Evolutionary conservation across 1,140 invertebrate species (phyloP).

Genomic region (Drosophila arawakana): DNA sequence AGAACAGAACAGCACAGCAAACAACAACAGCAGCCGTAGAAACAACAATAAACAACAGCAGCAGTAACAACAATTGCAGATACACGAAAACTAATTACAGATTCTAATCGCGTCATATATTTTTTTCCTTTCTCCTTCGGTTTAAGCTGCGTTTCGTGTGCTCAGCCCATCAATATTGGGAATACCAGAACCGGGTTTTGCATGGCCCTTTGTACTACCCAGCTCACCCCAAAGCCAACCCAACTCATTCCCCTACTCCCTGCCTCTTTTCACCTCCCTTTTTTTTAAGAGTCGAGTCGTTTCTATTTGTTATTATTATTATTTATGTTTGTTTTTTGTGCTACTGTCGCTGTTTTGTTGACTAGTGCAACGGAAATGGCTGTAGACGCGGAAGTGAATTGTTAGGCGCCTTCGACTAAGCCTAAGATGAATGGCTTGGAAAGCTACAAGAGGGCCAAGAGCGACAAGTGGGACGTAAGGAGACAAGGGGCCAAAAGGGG

Average conservation of each 20-base stretch:
- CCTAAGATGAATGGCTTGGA: conserved; percentile 35
- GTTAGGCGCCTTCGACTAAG: conserved; percentile 69
- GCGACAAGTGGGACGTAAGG: neutral
- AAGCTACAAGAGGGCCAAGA: neutral
- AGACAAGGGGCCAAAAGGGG: neutral
- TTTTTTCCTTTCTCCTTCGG: conserved; percentile 30
- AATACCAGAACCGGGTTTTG: conserved; percentile 38
- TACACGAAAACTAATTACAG: conserved; percentile 84
- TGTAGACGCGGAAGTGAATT: conserved; percentile 80
- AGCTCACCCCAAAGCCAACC: neutral
- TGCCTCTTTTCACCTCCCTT: conserved; percentile 53
- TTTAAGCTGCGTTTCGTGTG: conserved; percentile 64
- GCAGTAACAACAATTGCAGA: conserved; percentile 74
- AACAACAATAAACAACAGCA: conserved; percentile 26
- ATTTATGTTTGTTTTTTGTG: conserved; percentile 38
- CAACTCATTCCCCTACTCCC: neutral
- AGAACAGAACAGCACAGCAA: conserved; percentile 25
- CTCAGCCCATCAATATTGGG: conserved; percentile 76
- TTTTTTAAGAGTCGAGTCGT: conserved; percentile 17
- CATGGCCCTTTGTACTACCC: conserved; percentile 45
- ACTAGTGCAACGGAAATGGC: conserved; percentile 76
- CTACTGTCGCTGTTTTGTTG: conserved; percentile 61
- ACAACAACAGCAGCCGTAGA: conserved; percentile 37
- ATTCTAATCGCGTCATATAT: conserved; percentile 83
- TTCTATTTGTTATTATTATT: conserved; percentile 44